Evolutionary conservation across 2,888 invertebrate species (phyloP), one percentile per base, ranked within the genome.

Genomic region (Parochlus steinenii): DNA sequence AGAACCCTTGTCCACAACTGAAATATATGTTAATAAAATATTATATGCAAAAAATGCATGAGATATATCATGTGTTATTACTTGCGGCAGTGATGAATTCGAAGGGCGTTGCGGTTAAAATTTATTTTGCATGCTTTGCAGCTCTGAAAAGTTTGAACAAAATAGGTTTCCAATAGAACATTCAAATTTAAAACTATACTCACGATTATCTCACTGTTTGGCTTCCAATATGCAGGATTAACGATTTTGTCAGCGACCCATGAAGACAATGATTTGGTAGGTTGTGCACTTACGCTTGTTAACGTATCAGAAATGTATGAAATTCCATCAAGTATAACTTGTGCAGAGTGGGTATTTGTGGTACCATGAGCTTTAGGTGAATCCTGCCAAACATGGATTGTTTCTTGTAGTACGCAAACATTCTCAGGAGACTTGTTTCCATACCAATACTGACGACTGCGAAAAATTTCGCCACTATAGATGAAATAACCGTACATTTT

Each of bases 1-100:
- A 85, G 48, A 82, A 81, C 1, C 82, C 83, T 50, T 78, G 71
- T 1, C 82, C 82, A 53, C 83, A 83, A 0, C 72, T 64, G n/a
- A n/a, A n/a, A n/a, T n/a, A n/a, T n/a, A n/a, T n/a, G n/a, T n/a
- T n/a, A 10, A 23, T 10, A 16, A 14, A 15, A 28, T n/a, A n/a
- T 23, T 5, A 4, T 5, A 23, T 23, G 10, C 5, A 28, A 28
- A 28, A 16, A 14, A 27, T 16, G 15, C 8, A 27, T 10, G 17
- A 14, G 28, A 3, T n/a, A 25, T 12, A 12, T 25, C 6, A 25
- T 25, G 14, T 25, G 2, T 12, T 12, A 25, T 12, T 11, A 30
- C 10, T 30, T 30, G 33, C 81, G 69, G 48, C 81, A 82, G 48
- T 82, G 82, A 48, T 78, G 80, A 45, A 75, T 78, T 12, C 64